These are phyloP conservation scores for Panthera tigris DNA, from an alignment of 2,113 vertebrate genomes.

Conservation along the genomic window DNA sequence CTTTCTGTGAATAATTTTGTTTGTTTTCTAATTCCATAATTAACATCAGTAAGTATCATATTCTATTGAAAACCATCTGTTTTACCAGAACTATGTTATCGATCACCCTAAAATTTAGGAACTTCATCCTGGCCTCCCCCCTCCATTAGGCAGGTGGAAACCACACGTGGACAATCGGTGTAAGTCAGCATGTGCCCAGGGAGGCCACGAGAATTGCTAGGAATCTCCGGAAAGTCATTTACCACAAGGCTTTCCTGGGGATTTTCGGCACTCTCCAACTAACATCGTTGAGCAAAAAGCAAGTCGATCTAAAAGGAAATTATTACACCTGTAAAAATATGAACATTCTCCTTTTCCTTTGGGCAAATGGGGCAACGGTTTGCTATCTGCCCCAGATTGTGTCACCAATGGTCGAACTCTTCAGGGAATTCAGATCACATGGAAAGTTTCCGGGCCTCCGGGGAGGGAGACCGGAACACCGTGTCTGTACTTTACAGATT, in stretches of 20 bases:
- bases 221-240: not conserved
- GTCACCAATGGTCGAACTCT: fast-evolving
- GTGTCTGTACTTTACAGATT: fast-evolving
- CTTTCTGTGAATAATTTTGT: not conserved
- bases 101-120: not conserved
- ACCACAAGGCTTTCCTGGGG: not conserved
- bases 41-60: not conserved
- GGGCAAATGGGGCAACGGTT: not conserved
- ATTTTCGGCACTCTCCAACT: not conserved
- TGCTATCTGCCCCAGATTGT: fast-evolving
- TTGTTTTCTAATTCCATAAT: not conserved
- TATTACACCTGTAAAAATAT: not conserved
- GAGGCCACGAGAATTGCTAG: fast-evolving
- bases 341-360: not conserved
- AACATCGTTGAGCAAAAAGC: no score
- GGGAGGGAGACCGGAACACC: fast-evolving
- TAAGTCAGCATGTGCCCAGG: fast-evolving
- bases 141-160: not conserved
- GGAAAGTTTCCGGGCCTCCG: not conserved
- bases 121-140: not conserved
- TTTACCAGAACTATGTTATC: not conserved
- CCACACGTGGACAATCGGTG: fast-evolving
- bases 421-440: not conserved
- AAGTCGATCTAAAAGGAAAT: not conserved
- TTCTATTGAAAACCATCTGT: not conserved